Base-by-base conservation (phyloP, 2,797 vertebrate species). In the Microctenopoma steveboyesi region DNA sequence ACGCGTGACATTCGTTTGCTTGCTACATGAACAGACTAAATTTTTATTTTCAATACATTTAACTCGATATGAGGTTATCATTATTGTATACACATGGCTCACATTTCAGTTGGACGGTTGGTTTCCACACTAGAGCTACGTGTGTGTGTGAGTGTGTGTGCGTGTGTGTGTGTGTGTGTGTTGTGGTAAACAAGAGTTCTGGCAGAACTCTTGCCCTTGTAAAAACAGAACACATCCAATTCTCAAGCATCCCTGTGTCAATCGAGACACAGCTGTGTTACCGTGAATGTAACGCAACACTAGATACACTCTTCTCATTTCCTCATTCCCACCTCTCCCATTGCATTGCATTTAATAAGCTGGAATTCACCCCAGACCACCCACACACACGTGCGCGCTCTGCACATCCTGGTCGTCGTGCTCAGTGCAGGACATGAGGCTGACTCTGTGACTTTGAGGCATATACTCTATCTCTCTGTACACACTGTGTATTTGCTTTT, bases 191-290 rank as follows among this genome's bases (percentile, higher is more conserved):
- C 18, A 18, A 18, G 18, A 18, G 86, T 60, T 81, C 48, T 52
- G 61, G 58, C 30, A 42, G 58, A 72, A 51, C 50, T 50, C 54
- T 48, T 51, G 46, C 22, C 55, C 58, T 84, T 78, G 78, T 72
- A 45, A 74, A 15, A 85, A 88, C 77, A 85, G 47, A 72, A 16
- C 16, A 14, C 4, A 5, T 72, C 43, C 50, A 72, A 65, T 63
- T 83, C 72, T 86, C 75, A 76, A 55, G 65, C 71, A 50, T 78
- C 61, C 33, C 54, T 52, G 65, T 33, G 58, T 73, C 45, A 48
- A 86, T 70, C 80, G 81, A 88, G 88, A 86, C 82, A 84, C 86
- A 83, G 78, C 84, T 85, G 82, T 76, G 74, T 68, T 74, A 78
- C 75, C 73, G 74, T 66, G 56, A 52, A 73, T 11, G 82, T 58